phyloP scores from a whole-genome alignment of 2,888 invertebrate genomes.

The Suillia variegata region DNA sequence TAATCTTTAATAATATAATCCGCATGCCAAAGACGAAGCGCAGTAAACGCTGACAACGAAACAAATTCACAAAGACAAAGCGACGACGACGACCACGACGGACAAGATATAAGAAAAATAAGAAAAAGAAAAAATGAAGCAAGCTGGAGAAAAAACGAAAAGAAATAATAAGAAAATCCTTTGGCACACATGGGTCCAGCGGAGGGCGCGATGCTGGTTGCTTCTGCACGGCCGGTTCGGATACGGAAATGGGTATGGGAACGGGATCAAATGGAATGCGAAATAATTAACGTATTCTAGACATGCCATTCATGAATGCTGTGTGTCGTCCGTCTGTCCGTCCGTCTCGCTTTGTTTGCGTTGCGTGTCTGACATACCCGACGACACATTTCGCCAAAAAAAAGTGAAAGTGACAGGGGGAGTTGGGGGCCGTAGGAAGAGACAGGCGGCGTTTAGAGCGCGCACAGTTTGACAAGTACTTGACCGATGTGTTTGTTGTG shows the following conservation, averaged over 20 bases:
- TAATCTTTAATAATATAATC: conserved; percentile 4
- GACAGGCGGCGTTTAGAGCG: background rate
- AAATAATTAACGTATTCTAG: conserved; percentile 3
- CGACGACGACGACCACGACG: background rate
- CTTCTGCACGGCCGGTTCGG: background rate
- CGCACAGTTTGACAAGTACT: background rate
- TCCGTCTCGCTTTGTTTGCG: background rate
- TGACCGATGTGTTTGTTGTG: background rate
- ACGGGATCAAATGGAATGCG: background rate
- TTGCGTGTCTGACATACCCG: background rate
- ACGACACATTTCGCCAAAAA: no score
- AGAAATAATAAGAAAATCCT: background rate
- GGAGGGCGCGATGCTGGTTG: background rate
- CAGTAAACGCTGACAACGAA: background rate
- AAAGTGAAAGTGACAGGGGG: background rate
- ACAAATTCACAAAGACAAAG: background rate
- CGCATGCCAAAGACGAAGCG: background rate
- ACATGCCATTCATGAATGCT: background rate
- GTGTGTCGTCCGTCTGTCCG: no score
- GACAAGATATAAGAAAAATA: background rate
- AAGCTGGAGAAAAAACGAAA: background rate
- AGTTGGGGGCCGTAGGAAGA: background rate
- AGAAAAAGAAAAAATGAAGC: background rate
- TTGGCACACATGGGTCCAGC: background rate
- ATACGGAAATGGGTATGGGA: no score